Evolutionary conservation across 2,113 vertebrate species (phyloP), one percentile per base, ranked within the genome.

Genomic region (Chitala chitala): DNA sequence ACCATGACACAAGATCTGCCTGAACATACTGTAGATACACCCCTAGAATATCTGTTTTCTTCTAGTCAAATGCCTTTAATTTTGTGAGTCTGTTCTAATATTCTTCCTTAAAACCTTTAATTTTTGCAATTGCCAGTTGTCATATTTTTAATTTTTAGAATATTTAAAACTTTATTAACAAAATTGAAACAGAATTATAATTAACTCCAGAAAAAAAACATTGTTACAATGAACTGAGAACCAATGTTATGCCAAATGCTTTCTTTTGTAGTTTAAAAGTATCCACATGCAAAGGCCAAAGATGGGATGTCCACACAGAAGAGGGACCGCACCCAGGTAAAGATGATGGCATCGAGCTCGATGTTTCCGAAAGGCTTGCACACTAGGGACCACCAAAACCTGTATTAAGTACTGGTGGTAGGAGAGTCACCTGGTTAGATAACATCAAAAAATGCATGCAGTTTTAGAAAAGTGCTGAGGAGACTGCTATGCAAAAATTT

Each of bases 331-430:
- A 84, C 0, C 94, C 94, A 96, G 69, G 93, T 89, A 82, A 95
- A 95, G 22, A 87, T 0, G 13, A 95, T 92, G 7, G 82, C 90
- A 80, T 95, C 94, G 86, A 96, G 95, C 81, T 94, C 93, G 76
- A 94, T 33, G 51, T 94, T 96, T 72, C 94, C 94, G 77, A 96
- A 95, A 71, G 94, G 94, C 79, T 96, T 96, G 88, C 94, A 96
- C 40, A 95, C 94, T 20, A 96, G 61, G 94, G 91, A 61, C 50
- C 93, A 13, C 91, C 79, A 69, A 94, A 94, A 26, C 93, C 94
- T 94, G 74, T 8, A 55, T 12, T 20, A 72, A 40, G 44, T 51
- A 9, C 26, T 31, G 36, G 12, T 24, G 66, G 17, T 40, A 38
- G 22, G 26, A 44, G 20, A 66, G n/a, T 42, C 40, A n/a, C 1